Evolutionary conservation across 2,797 vertebrate genomes (phyloP), one percentile per base, ranked within the genome.

Genomic region (Ciconia nigra): DNA sequence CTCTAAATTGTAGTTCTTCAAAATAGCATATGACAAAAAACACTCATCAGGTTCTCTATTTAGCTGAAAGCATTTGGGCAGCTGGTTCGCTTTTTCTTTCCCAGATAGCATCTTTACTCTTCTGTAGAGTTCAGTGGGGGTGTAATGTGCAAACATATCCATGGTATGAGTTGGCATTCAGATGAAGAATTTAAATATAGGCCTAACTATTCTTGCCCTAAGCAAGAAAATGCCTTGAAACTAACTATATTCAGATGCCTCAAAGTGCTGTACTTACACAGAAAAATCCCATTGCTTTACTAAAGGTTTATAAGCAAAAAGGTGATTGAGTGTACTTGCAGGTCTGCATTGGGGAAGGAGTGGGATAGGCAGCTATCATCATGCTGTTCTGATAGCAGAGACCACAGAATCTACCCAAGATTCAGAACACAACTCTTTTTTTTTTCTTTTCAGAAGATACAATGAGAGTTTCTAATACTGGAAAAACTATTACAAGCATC

Each of bases 101-200:
- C 46, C 49, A 65, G 42, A 73, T 29, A 86, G 41, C 20, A 79
- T 54, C 67, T 90, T 94, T n/a, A 63, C 49, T 59, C 51, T 87
- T 54, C 52, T 65, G 33, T 20, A 57, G 44, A 67, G 55, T 86
- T 94, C 71, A 89, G 8, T 15, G 37, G 22, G 49, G 33, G 10
- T 19, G 7, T 29, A 83, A 81, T 13, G 9, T 13, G 67, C 70
- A 92, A 87, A 84, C 8, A 21, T 55, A 84, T 21, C 35, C 61
- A 18, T 65, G 44, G 41, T 61, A 90, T n/a, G 61, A 84, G 57
- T 1, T 80, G 41, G 39, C 51, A 90, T 90, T 69, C 28, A 63
- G 51, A 73, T n/a, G 62, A 76, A 74, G 15, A 92, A 81, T 70
- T 93, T 90, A 92, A 94, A 93, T 82, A 90, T 59, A 90, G 67